Conservation (phyloP, 2,113 vertebrate species). For the Bubalus kerabau region DNA sequence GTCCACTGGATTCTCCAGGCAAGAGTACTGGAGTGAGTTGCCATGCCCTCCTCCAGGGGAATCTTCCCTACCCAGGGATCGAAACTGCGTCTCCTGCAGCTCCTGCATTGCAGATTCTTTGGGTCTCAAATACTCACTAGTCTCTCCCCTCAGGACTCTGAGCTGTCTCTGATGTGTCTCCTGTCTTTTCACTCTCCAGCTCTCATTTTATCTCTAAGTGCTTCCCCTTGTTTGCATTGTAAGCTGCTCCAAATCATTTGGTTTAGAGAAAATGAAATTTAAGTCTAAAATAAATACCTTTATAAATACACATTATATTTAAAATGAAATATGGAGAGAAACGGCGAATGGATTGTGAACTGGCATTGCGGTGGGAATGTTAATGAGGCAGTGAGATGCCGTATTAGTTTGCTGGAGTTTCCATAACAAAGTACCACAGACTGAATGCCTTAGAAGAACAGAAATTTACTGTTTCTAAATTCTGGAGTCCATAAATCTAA, state of each 20-base stretch:
- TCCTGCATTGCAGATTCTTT: not conserved
- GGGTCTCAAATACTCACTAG: too few species aligned
- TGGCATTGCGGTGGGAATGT: not conserved
- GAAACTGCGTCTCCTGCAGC: not conserved
- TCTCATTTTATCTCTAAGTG: not conserved
- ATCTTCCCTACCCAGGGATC: not conserved
- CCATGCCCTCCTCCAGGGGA: not conserved
- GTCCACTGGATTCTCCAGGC: not conserved
- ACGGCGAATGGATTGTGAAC: not conserved
- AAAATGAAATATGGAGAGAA: not conserved
- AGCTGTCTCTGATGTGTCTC: rapidly evolving
- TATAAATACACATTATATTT: not conserved
- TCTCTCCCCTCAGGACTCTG: rapidly evolving
- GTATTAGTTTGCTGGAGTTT: not conserved
- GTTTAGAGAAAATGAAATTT: not conserved
- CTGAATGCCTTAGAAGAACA: not conserved
- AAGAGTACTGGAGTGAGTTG: not conserved
- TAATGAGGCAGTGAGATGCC: not conserved
- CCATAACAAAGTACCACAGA: not conserved
- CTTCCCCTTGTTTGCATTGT: not conserved
- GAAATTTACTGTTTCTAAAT: not conserved
- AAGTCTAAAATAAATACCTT: not conserved
- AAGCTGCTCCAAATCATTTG: not conserved
- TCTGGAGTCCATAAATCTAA: not conserved
- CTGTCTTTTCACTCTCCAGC: not conserved